Conservation (phyloP, 2,113 vertebrate species). For the Atractosteus spatula region DNA sequence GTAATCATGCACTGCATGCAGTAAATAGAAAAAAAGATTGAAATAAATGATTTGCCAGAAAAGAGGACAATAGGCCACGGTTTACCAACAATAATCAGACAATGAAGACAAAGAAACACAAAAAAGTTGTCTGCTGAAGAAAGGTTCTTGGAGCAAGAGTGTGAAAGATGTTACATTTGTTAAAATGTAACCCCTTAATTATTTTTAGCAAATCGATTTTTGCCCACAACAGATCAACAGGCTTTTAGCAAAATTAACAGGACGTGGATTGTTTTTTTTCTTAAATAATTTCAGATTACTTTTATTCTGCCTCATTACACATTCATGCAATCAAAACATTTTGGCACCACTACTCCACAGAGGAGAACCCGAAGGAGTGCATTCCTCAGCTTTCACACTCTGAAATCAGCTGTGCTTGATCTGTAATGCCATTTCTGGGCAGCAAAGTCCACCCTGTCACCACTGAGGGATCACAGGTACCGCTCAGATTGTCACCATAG, state of each 20-base stretch:
- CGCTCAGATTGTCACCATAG: conserved; percentile 81
- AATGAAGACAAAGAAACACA: conserved; percentile 49
- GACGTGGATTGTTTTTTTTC: neutral
- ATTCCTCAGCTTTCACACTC: conserved; percentile 76
- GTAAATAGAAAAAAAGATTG: conserved; percentile 37
- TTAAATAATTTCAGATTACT: neutral
- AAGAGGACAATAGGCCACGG: conserved; percentile 65
- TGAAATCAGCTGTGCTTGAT: conserved; percentile 56
- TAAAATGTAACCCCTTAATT: conserved; percentile 51
- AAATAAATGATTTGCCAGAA: conserved; percentile 75
- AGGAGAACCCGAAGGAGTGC: conserved; percentile 9
- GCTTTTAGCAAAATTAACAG: neutral
- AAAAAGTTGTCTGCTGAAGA: conserved; percentile 52
- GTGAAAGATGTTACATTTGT: conserved; percentile 79
- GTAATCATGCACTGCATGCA: conserved; percentile 76
- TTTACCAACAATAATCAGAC: conserved; percentile 62
- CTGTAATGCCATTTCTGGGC: conserved; percentile 55
- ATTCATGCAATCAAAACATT: conserved; percentile 6
- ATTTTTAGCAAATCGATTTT: neutral
- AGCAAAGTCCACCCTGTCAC: conserved; percentile 71
- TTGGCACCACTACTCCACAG: neutral
- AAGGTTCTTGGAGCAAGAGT: conserved; percentile 71
- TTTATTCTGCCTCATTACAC: neutral
- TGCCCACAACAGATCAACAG: neutral
- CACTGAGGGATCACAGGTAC: conserved; percentile 69